Evolutionary conservation across 1,140 invertebrate genomes (phyloP), one percentile per base, ranked within the genome.

Genomic region (Drosophila sproati): DNA sequence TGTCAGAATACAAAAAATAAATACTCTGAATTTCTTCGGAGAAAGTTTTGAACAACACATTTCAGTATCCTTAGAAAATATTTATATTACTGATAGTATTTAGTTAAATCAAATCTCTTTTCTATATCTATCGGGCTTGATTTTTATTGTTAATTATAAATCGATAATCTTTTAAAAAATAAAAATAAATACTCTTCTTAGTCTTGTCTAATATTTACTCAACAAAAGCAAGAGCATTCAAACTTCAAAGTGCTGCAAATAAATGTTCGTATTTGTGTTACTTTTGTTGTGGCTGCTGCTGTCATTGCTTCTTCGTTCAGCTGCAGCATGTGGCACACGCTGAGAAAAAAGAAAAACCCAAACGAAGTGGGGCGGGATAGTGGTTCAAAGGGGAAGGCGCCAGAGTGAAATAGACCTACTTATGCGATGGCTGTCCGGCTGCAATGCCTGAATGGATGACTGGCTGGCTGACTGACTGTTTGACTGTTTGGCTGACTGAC

Each of bases 291-390:
- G 50, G 52, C 32, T 50, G 28, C 29, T 50, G 47, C 12, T 50
- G 41, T n/a, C 7, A n/a, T 20, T 34, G 3, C 57, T 62, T 35
- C 50, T 54, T 12, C 39, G 32, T 12, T 52, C 43, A 41, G 43
- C 28, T 56, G 60, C 47, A 20, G 59, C 54, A 64, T 64, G 61
- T 72, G 73, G 68, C 73, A 76, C 68, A 68, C 73, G 73, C 43
- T 71, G 31, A 64, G 48, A 32, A 55, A 69, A 73, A 45, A 29
- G 5, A 10, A 56, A 41, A 5, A 55, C 5, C 34, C 35, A 20
- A 10, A 55, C 32, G 61, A 55, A 43, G 35, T 10, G 39, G 20
- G 12, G 56, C 41, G n/a, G 39, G 34, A 47, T 51, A 52, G 37
- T 20, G 56, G 75, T 29, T 52, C 12, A 57, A 64, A 51, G 51